Base-by-base conservation (phyloP, 2,113 vertebrate species). In the Tapirus terrestris region DNA sequence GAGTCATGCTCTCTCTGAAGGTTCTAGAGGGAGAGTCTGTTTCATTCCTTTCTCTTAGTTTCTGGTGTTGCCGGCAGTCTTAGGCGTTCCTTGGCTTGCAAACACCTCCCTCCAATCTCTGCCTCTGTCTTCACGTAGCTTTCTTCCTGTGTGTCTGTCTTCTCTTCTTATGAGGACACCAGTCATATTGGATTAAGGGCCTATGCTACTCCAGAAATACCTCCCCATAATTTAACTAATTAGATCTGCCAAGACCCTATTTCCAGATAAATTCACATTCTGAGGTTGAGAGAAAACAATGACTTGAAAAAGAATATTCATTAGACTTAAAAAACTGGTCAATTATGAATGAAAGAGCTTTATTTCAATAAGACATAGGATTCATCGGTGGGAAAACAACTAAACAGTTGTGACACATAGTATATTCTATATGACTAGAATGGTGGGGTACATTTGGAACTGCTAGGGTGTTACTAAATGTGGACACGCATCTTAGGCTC, bases 241-340 rank as follows among this genome's bases (percentile, higher is more conserved):
- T 93, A 73, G 8, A 68, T 80, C 39, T 75, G n/a, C n/a, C 89
- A 96, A 89, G 65, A 67, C 23, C 21, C 36, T 2, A 13, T 70
- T 91, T 91, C 88, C 56, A 86, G 77, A 36, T 89, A 81, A 89
- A 18, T 25, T 53, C 8, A 84, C 68, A 76, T 76, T 76, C 36
- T 67, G 68, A 36, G 43, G n/a, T n/a, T 91, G 76, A 18, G 36
- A 63, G 86, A 58, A 89, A 94, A 97, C 95, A 98, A 63, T 97
- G 94, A 95, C 82, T 98, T 98, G 25, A 98, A 97, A 98, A 98
- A 98, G 97, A 97, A 98, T 97, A 98, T 98, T 96, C 91, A 97
- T 98, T 98, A 98, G 97, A 98, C 88, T 98, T 72, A 93, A 73
- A 93, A 88, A 97, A 97, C 98, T 98, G 97, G 85, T 96, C 97